Evolutionary conservation across 2,113 vertebrate species (phyloP).

Genomic region (Ptilonorhynchus violaceus): DNA sequence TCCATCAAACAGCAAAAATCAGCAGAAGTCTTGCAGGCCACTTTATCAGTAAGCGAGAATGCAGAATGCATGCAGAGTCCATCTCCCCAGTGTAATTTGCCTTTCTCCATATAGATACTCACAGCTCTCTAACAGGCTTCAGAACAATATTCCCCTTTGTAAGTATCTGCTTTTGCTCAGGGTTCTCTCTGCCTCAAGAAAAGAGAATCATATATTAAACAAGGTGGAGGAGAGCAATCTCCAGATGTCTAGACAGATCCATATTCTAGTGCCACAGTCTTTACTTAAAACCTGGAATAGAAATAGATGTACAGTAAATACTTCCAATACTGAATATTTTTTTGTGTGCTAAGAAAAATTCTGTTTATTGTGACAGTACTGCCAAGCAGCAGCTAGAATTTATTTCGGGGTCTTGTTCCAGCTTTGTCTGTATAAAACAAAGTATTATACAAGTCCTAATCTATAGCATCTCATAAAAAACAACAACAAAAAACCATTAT

Average conservation of each 20-base stretch:
- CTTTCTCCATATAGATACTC: not conserved
- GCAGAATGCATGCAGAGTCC: not conserved
- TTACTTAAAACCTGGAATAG: not conserved
- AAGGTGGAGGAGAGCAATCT: not conserved
- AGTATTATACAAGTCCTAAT: not conserved
- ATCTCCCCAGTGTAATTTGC: not conserved
- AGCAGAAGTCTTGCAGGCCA: not conserved
- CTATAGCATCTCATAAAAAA: not conserved
- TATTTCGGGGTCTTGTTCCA: not conserved
- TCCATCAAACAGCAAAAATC: not conserved
- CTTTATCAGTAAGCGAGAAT: not conserved
- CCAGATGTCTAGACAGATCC: not conserved
- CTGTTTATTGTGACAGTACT: not conserved
- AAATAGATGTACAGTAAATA: not conserved
- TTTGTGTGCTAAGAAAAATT: not conserved
- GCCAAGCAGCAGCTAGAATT: not conserved
- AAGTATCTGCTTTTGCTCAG: not conserved
- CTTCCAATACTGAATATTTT: not conserved
- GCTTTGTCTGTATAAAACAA: not conserved
- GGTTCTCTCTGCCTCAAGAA: not conserved
- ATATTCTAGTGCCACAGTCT: not conserved
- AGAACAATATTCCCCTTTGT: not conserved
- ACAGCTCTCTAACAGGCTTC: not conserved
- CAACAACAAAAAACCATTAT: fast-evolving
- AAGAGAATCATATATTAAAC: not conserved